These are phyloP conservation scores for Anolis carolinensis DNA, from an alignment of 2,113 vertebrate species.

Conservation along the genomic window DNA sequence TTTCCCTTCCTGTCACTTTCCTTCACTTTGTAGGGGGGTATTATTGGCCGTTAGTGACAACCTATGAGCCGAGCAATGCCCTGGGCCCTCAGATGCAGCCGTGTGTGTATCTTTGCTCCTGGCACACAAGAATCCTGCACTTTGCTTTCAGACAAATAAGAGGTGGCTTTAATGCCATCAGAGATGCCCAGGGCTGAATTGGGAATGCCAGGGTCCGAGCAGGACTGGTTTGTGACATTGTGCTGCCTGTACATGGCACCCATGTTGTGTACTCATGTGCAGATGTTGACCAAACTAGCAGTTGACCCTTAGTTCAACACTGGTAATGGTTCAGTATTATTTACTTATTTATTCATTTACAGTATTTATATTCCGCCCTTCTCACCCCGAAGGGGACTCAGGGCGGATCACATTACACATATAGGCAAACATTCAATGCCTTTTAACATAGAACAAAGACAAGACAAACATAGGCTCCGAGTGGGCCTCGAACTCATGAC, in stretches of 20 bases:
- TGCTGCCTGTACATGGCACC: background rate
- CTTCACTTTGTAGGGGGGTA: constrained; percentile 40
- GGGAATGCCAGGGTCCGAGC: background rate
- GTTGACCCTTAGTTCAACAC: background rate
- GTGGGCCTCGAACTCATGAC: no score
- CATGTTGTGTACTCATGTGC: background rate
- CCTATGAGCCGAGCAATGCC: constrained; percentile 46
- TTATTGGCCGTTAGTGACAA: constrained; percentile 53
- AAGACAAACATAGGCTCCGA: no score
- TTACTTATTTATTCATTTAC: no score
- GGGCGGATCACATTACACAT: no score
- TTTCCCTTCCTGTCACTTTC: constrained; percentile 70
- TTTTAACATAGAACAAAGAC: no score
- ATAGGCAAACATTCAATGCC: no score
- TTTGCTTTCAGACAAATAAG: background rate
- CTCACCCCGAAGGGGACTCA: no score
- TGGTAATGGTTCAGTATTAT: no score
- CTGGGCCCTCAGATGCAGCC: constrained; percentile 51
- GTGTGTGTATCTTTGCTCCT: background rate
- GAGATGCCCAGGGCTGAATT: background rate
- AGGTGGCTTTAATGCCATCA: background rate
- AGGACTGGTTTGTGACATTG: background rate
- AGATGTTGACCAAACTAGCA: background rate
- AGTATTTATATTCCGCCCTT: no score
- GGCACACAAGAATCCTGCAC: no score